Evolutionary conservation across 1,140 invertebrate genomes (phyloP), one percentile per base, ranked within the genome.

Genomic region (Drosophila sproati): DNA sequence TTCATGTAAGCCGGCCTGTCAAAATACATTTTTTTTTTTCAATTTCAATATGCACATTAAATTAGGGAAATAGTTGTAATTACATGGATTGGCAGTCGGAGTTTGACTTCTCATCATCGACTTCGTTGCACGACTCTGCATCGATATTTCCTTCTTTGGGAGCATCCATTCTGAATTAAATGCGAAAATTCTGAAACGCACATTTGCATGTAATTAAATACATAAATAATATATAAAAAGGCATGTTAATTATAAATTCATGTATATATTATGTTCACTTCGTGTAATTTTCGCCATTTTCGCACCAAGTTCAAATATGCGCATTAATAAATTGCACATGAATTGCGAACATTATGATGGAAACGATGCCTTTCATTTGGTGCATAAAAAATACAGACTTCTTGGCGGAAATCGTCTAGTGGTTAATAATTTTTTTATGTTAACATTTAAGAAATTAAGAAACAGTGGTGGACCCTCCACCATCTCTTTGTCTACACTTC

Each of bases 1-100:
- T 73, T 82, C 91, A 92, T 91, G 64, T 90, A 92, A 29, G 82
- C 92, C 37, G 92, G 91, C 69, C 91, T 92, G 51, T 28, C n/a
- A 39, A 54, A 41, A 29, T 10, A 39, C 12, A 52, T 20, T 20
- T 20, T 34, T n/a, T 6, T 48, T 28, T 50, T 1, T 34, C 7
- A 69, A 62, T 35, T 55, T 45, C 35, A 52, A 71, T 61, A 57
- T 43, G 4, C 59, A 35, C 28, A 41, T 20, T 31, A 28, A 31
- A n/a, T 5, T n/a, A 47, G 20, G 20, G 20, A 20, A 62, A 20
- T 48, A 34, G 50, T 50, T 50, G 31, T 78, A 88, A 70, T 90
- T 73, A 89, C 85, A 89, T 73, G 41, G 74, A 68, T 68, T 89
- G 85, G 41, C 85, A 85, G 55, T 89, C 85, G 43, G 86, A 85